A percentile compares a stretch with the other conserved stretches of the same genome.
Conservation (phyloP, 2,797 vertebrate species). For the Graptemys geographica region DNA sequence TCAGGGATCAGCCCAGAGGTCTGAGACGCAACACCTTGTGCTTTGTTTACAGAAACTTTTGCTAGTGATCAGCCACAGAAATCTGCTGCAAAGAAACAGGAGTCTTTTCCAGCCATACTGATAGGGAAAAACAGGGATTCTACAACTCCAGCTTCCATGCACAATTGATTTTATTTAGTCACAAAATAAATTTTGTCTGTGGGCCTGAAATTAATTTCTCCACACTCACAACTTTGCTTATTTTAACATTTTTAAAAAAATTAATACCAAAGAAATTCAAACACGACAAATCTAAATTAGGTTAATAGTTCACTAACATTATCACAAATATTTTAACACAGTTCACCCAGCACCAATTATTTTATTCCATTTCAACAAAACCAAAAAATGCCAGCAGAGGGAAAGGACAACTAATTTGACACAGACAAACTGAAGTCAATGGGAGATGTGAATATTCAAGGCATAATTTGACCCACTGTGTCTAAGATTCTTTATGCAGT, state of each 20-base stretch:
- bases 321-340: not conserved
- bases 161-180: conserved; percentile 14
- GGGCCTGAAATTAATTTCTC: conserved; percentile 30
- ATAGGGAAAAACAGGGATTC: not conserved
- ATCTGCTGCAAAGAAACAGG: conserved; percentile 10
- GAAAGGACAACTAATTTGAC: not conserved
- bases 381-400: not conserved
- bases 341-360: conserved; percentile 7
- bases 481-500: not conserved
- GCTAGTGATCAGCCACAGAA: not conserved
- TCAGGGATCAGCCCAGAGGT: not conserved
- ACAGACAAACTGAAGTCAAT: not conserved
- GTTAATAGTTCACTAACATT: not conserved
- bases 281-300: not conserved
- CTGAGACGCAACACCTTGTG: not conserved
- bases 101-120: not conserved
- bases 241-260: not conserved
- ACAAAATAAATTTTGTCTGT: not conserved
- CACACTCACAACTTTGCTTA: not conserved
- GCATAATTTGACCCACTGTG: not conserved
- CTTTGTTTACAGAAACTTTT: not conserved
- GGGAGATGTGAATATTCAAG: not conserved
- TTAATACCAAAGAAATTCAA: not conserved
- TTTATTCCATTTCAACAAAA: conserved; percentile 2
- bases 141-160: conserved; percentile 5